phyloP scores from a whole-genome alignment of 2,888 invertebrate species.

The Heliconius erato region DNA sequence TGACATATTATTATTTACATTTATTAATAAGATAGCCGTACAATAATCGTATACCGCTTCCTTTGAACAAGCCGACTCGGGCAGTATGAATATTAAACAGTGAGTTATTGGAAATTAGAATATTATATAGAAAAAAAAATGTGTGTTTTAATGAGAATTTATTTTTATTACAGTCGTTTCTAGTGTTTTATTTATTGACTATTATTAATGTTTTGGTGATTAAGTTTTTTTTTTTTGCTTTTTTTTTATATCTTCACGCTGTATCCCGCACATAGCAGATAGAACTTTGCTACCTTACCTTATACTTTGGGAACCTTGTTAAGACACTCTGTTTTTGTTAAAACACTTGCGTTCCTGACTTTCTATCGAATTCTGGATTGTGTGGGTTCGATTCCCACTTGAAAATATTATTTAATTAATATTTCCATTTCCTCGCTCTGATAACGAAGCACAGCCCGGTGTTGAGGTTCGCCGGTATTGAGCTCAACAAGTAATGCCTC shows the following conservation, averaged over 20 bases:
- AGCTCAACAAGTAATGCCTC: too few species aligned
- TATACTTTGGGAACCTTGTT: neutral
- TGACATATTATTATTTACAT: slow-evolving; percentile 5
- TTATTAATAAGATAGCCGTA: neutral
- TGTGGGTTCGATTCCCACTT: too few species aligned
- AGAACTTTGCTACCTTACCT: too few species aligned
- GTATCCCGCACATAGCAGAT: neutral
- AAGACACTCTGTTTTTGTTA: neutral
- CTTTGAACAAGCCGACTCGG: slow-evolving; percentile 52
- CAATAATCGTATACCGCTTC: slow-evolving; percentile 36
- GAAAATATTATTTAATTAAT: too few species aligned
- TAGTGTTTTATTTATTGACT: slow-evolving; percentile 8
- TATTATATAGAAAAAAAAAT: slow-evolving; percentile 39
- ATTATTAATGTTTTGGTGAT: neutral
- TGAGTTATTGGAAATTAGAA: slow-evolving; percentile 34
- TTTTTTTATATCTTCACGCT: neutral
- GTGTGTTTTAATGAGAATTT: slow-evolving; percentile 31
- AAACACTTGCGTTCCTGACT: too few species aligned
- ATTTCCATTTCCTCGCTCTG: too few species aligned
- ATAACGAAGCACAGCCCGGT: too few species aligned
- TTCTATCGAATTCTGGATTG: too few species aligned
- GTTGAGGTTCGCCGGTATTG: too few species aligned
- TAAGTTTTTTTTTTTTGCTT: neutral
- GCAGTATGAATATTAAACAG: slow-evolving; percentile 50
- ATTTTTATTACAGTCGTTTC: slow-evolving; percentile 3